A percentile compares a stretch with the other conserved stretches of the same genome.
Evolutionary conservation across 2,888 invertebrate species (phyloP).

Genomic region (Calliphora vomitoria): DNA sequence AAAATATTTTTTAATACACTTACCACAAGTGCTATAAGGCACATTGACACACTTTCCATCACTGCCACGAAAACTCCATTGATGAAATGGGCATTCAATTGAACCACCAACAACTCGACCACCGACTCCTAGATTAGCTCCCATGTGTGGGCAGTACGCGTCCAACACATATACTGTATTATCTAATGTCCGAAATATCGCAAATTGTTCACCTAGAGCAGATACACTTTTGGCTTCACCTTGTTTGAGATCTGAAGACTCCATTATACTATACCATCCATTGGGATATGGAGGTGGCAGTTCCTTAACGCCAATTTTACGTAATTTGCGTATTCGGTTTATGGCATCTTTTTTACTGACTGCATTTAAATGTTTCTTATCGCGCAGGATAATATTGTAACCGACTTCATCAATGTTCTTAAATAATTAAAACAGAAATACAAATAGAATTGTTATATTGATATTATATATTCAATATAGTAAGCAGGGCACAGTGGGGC

Average conservation of each 20-base stretch:
- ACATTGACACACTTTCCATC: conserved; percentile 90
- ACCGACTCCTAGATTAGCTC: conserved; percentile 93
- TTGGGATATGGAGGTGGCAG: conserved; percentile 95
- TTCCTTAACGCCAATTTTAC: conserved; percentile 86
- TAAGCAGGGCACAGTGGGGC: too few relatives aligned
- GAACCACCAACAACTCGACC: conserved; percentile 91
- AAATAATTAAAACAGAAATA: conserved; percentile 68
- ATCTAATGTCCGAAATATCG: conserved; percentile 88
- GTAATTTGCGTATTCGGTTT: conserved; percentile 85
- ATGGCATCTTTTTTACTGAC: conserved; percentile 80
- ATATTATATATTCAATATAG: too few relatives aligned
- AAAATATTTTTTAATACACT: conserved; percentile 22
- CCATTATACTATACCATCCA: conserved; percentile 93
- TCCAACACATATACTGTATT: conserved; percentile 89
- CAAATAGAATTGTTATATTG: neutral
- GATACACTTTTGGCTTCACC: conserved; percentile 87
- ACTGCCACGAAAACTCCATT: conserved; percentile 92
- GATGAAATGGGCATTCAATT: conserved; percentile 95
- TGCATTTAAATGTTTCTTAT: conserved; percentile 59
- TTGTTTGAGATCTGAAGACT: conserved; percentile 87
- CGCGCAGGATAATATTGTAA: conserved; percentile 69
- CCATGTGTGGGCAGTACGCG: conserved; percentile 96
- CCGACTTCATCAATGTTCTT: conserved; percentile 78
- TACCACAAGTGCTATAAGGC: conserved; percentile 88
- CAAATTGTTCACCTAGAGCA: conserved; percentile 90